phyloP scores from a whole-genome alignment of 2,797 vertebrate genomes.

The Myotis pilosus region DNA sequence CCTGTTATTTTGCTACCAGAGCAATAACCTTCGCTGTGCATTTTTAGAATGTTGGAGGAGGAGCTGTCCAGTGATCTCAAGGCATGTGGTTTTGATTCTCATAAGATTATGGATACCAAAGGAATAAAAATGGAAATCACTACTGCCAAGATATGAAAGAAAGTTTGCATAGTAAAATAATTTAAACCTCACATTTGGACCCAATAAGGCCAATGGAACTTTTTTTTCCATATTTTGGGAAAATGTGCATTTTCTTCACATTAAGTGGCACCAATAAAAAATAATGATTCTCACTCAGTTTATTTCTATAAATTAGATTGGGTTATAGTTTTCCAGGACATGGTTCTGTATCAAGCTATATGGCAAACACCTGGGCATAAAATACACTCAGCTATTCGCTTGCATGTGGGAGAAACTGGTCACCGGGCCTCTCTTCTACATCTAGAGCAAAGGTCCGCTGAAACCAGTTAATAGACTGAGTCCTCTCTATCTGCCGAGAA shows the following conservation, averaged over 20 bases:
- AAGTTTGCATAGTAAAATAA: constrained; percentile 90
- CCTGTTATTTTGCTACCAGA: constrained; percentile 81
- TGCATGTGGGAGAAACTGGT: constrained; percentile 76
- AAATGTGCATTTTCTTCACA: constrained; percentile 87
- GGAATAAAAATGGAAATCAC: constrained; percentile 91
- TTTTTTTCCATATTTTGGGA: constrained; percentile 89
- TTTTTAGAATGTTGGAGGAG: constrained; percentile 80
- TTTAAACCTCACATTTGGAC: constrained; percentile 91
- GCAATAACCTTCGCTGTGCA: constrained; percentile 78
- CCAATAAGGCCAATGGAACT: constrained; percentile 87
- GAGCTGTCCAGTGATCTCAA: constrained; percentile 87
- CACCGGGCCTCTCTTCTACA: constrained; percentile 56
- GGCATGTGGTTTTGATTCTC: constrained; percentile 91
- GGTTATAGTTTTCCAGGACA: constrained; percentile 88
- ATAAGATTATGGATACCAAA: constrained; percentile 90
- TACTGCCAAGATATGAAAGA: constrained; percentile 90
- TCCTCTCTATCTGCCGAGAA: neutral
- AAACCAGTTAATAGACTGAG: constrained; percentile 55
- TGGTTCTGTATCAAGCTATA: constrained; percentile 86
- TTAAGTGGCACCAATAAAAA: constrained; percentile 91
- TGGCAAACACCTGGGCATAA: constrained; percentile 88
- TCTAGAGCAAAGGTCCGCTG: constrained; percentile 71
- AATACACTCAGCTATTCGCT: constrained; percentile 82
- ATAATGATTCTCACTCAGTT: constrained; percentile 91
- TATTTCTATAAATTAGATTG: constrained; percentile 89